Conservation (phyloP, 37 sponge, comb jelly and placozoan genomes). For the Mnemiopsis leidyi region DNA sequence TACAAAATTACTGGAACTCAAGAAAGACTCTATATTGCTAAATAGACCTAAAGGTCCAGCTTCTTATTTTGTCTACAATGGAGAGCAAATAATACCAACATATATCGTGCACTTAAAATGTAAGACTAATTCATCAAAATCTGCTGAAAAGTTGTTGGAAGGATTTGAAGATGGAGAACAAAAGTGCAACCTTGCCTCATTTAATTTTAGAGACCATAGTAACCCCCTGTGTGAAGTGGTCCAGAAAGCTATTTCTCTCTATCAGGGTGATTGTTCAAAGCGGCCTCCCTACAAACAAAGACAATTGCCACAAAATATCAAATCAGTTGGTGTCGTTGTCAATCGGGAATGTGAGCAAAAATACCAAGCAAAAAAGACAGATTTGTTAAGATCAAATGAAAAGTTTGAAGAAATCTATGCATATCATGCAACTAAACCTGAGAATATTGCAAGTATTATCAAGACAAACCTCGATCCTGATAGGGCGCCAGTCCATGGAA, state of each 20-base stretch:
- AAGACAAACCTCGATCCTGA: background rate
- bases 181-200: background rate
- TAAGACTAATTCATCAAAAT: background rate
- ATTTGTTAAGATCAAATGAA: background rate
- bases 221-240: background rate
- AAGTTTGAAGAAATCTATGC: background rate
- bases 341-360: background rate
- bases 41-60: background rate
- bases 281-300: background rate
- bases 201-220: background rate
- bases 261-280: background rate
- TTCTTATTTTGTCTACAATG: background rate
- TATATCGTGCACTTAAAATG: background rate
- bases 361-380: background rate
- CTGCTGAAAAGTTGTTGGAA: background rate
- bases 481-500: background rate
- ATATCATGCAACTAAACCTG: background rate
- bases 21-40: background rate
- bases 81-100: background rate
- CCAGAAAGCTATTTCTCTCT: background rate
- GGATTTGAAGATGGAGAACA: background rate
- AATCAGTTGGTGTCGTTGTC: background rate
- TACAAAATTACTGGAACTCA: background rate
- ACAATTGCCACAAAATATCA: background rate
- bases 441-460: slow-evolving; percentile 11